These are phyloP conservation scores for Bolinopsis microptera DNA, from an alignment of 37 sponge, comb jelly and placozoan species.

Conservation along the genomic window DNA sequence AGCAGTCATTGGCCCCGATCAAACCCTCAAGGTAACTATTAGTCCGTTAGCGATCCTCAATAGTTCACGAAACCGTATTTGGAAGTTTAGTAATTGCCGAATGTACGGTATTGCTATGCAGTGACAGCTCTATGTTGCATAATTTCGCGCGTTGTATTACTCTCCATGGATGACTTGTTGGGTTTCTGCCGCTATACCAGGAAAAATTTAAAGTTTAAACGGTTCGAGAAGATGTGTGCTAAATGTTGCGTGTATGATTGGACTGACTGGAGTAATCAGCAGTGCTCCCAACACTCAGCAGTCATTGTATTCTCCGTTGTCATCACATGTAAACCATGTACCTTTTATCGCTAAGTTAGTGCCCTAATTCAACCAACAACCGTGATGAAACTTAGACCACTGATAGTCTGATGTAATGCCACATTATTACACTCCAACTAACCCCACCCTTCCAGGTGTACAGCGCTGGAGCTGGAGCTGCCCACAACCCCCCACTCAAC, in stretches of 20 bases:
- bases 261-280: no score
- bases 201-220: neutral
- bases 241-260: no score
- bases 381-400: neutral
- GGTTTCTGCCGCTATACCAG: neutral
- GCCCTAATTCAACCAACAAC: neutral
- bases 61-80: neutral
- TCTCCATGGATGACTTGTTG: neutral
- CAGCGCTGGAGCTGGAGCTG: neutral
- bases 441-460: constrained; percentile 36
- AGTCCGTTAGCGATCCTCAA: neutral
- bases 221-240: neutral
- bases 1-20: constrained; percentile 30
- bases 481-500: constrained; percentile 36
- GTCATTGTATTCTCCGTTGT: no score
- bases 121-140: no score
- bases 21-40: constrained; percentile 41
- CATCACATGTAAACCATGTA: no score
- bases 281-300: no score
- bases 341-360: no score
- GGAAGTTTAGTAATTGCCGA: no score
- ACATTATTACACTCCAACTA: no score
- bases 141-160: no score
- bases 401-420: neutral
- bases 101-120: no score